Conservation (phyloP, 2,113 vertebrate species). For the Uropsilus gracilis region DNA sequence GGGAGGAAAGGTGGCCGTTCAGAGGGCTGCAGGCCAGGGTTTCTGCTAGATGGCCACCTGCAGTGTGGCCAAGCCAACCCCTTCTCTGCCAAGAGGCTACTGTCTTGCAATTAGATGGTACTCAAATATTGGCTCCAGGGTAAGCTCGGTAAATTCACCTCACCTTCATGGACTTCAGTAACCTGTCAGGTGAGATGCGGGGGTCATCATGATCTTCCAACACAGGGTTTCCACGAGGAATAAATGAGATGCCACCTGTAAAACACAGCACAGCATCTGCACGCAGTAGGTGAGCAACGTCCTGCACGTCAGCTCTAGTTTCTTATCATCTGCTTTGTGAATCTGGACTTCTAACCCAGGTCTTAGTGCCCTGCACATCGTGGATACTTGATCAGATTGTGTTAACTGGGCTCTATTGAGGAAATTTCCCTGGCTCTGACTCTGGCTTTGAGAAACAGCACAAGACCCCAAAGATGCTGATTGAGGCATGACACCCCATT, state of each 20-base stretch:
- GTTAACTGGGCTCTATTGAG: not conserved
- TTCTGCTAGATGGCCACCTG: not conserved
- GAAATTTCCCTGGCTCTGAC: not conserved
- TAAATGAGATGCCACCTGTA: not conserved
- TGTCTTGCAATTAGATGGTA: not conserved
- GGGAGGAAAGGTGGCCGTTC: not conserved
- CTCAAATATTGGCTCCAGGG: not conserved
- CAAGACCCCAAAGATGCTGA: not conserved
- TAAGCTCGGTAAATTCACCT: not conserved
- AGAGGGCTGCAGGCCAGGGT: not conserved
- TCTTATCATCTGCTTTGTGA: not conserved
- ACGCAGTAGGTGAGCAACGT: not conserved
- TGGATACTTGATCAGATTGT: not conserved
- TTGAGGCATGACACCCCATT: not conserved
- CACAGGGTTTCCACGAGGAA: not conserved
- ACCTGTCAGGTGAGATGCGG: not conserved
- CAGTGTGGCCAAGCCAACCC: not conserved
- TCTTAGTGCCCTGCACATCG: not conserved
- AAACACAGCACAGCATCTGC: not conserved
- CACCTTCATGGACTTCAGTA: not conserved
- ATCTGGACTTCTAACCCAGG: not conserved
- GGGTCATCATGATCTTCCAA: not conserved
- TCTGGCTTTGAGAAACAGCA: not conserved
- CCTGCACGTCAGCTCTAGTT: not conserved
- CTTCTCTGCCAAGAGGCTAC: not conserved